A percentile compares a stretch with the other conserved stretches of the same genome.
These are phyloP conservation scores for Gymnogyps californianus DNA, from an alignment of 2,113 vertebrate genomes.

Conservation along the genomic window DNA sequence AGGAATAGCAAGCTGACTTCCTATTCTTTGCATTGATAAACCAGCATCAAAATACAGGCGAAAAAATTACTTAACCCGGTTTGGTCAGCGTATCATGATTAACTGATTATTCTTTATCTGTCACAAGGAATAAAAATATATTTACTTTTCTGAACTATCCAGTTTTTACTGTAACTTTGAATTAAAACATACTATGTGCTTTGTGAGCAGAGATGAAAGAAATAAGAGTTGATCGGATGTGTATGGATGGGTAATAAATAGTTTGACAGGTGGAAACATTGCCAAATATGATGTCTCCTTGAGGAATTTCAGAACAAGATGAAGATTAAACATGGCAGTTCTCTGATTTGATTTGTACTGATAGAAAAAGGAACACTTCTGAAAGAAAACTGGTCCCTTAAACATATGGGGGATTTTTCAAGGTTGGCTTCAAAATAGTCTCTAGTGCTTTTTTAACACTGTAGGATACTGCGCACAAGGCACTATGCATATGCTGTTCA, in stretches of 20 bases:
- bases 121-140: background rate
- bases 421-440: slow-evolving; percentile 57
- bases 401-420: slow-evolving; percentile 67
- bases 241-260: background rate
- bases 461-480: slow-evolving; percentile 32
- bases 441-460: slow-evolving; percentile 52
- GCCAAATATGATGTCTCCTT: background rate
- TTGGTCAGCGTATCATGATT: background rate
- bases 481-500: slow-evolving; percentile 54
- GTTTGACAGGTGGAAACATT: background rate
- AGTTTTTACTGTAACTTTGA: background rate
- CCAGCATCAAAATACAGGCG: background rate
- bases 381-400: slow-evolving; percentile 54
- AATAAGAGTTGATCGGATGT: background rate
- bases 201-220: background rate
- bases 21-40: background rate
- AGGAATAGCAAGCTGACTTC: background rate
- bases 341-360: slow-evolving; percentile 55
- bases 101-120: background rate
- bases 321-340: slow-evolving; percentile 30
- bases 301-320: slow-evolving; percentile 33
- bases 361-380: slow-evolving; percentile 44
- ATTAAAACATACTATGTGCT: background rate
- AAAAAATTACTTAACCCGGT: background rate
- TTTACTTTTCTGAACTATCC: background rate